Conservation (phyloP, 1,140 invertebrate genomes). For the Asobara japonica region DNA sequence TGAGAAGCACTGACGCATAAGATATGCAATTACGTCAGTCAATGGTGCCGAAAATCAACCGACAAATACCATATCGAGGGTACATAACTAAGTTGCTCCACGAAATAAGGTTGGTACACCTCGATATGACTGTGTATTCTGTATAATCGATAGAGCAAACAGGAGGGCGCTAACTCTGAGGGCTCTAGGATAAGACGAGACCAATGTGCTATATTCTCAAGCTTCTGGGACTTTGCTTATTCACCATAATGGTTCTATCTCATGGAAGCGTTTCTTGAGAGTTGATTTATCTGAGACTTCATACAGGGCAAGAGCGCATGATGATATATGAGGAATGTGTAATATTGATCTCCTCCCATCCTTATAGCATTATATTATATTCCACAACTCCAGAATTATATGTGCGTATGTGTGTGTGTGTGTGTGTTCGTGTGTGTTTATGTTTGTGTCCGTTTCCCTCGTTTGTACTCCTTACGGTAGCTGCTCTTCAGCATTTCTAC, state of each 20-base stretch:
- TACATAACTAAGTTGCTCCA: neutral
- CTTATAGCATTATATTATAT: no score
- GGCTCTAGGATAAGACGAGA: conserved; percentile 36
- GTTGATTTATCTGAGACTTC: neutral
- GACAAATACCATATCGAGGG: conserved; percentile 25
- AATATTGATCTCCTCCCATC: neutral
- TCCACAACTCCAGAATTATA: no score
- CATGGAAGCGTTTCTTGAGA: neutral
- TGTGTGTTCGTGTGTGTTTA: no score
- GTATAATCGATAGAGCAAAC: conserved; percentile 50
- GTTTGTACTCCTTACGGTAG: no score
- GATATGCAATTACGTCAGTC: neutral
- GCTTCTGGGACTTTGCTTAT: conserved; percentile 33
- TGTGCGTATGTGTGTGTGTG: no score
- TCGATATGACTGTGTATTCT: conserved; percentile 33
- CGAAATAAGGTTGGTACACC: neutral
- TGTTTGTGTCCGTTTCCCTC: no score
- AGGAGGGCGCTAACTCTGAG: conserved; percentile 37
- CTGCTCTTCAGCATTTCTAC: no score
- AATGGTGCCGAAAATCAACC: conserved; percentile 15
- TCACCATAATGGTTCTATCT: conserved; percentile 36
- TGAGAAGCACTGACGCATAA: neutral
- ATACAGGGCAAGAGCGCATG: neutral
- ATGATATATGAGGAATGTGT: neutral
- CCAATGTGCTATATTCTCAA: conserved; percentile 6